Evolutionary conservation across 2,797 vertebrate genomes (phyloP).

Genomic region (Intellagama lesueurii): DNA sequence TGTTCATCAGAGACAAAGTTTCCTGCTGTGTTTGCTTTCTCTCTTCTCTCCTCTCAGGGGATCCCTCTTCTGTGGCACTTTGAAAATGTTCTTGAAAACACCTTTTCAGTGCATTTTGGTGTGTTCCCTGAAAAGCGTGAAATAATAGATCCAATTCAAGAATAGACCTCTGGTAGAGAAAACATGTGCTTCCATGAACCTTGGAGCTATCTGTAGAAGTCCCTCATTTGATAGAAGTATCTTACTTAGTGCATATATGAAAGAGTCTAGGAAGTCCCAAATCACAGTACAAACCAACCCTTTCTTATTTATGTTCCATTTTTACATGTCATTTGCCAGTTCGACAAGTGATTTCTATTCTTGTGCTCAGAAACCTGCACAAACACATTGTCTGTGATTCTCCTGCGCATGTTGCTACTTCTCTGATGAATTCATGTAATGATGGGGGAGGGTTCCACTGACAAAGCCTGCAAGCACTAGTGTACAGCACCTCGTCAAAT

Average conservation of each 20-base stretch:
- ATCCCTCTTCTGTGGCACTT: background rate
- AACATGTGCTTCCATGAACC: background rate
- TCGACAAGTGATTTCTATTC: background rate
- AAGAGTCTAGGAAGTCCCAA: background rate
- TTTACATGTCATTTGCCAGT: background rate
- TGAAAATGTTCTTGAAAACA: conserved; percentile 25
- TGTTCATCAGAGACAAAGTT: background rate
- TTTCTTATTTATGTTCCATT: background rate
- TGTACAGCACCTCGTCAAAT: too few relatives aligned
- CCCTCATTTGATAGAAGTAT: background rate
- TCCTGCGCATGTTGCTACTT: too few relatives aligned
- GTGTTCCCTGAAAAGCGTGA: background rate
- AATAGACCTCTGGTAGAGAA: background rate
- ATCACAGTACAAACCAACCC: background rate
- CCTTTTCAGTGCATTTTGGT: background rate
- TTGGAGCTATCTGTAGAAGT: background rate
- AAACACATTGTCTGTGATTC: background rate
- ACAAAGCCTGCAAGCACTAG: too few relatives aligned
- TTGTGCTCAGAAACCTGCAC: background rate
- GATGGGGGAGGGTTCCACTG: background rate
- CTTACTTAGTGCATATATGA: background rate
- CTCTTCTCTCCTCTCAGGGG: background rate
- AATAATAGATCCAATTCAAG: background rate
- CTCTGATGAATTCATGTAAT: background rate
- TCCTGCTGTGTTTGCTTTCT: background rate